Conservation (phyloP, 2,888 invertebrate genomes). For the Stratiomys singularior region DNA sequence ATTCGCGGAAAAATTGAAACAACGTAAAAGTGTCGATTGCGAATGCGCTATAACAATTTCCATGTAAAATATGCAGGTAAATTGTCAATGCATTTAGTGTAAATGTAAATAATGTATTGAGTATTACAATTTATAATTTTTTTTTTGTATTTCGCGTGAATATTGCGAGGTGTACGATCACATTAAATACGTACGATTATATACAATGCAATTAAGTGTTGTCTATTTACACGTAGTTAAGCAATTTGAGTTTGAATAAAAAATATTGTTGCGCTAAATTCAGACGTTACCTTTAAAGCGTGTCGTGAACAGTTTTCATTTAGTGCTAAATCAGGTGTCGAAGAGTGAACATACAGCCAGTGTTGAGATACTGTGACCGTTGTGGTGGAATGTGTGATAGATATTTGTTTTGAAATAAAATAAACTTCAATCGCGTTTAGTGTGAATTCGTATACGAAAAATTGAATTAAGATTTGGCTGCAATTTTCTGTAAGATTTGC, state of each 20-base stretch:
- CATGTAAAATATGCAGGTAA: not conserved
- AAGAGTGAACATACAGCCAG: not conserved
- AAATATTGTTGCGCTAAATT: not conserved
- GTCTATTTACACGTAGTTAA: not conserved
- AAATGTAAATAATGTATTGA: not conserved
- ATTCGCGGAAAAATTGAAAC: too few relatives aligned
- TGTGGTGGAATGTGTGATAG: too few relatives aligned
- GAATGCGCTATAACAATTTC: too few relatives aligned
- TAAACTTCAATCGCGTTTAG: too few relatives aligned
- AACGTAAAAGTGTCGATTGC: too few relatives aligned
- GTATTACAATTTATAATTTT: not conserved
- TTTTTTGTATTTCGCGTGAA: slow-evolving; percentile 19
- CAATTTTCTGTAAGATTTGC: too few relatives aligned
- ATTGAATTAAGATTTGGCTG: too few relatives aligned
- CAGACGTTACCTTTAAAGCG: not conserved
- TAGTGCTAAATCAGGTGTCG: not conserved
- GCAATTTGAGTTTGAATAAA: not conserved
- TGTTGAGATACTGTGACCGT: too few relatives aligned
- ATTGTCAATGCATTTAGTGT: not conserved
- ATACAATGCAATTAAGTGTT: not conserved
- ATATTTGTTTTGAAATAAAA: too few relatives aligned
- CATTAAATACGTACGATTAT: not conserved
- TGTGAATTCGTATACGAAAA: too few relatives aligned
- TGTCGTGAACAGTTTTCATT: not conserved
- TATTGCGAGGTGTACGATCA: not conserved